phyloP scores from a whole-genome alignment of 2,888 invertebrate species.

The Latrodectus elegans region DNA sequence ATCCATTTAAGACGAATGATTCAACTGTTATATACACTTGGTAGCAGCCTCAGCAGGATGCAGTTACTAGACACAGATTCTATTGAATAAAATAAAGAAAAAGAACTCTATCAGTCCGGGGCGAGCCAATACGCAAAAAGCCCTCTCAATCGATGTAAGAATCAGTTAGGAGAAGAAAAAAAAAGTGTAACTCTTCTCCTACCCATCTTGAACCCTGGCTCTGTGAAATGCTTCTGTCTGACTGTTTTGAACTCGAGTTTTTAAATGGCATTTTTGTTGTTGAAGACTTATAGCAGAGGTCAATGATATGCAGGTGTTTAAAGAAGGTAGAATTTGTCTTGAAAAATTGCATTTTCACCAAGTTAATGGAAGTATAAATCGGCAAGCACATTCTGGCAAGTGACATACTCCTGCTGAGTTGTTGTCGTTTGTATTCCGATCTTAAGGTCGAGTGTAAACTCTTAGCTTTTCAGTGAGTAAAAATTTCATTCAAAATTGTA shows the following conservation, averaged over 20 bases:
- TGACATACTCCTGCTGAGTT: constrained; percentile 23
- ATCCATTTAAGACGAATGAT: constrained; percentile 36
- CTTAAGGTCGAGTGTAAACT: not conserved
- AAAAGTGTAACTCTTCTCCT: constrained; percentile 21
- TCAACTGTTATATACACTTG: constrained; percentile 15
- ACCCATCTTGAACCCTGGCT: constrained; percentile 36
- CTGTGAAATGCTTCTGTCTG: constrained; percentile 14
- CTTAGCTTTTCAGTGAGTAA: not conserved
- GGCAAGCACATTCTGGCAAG: constrained; percentile 11
- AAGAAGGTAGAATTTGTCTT: constrained; percentile 27
- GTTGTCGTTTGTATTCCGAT: constrained; percentile 14
- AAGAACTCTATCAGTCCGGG: constrained; percentile 1
- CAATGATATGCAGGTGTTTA: constrained; percentile 44
- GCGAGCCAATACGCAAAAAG: constrained; percentile 36
- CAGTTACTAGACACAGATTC: constrained; percentile 37
- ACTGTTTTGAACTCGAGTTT: constrained; percentile 18
- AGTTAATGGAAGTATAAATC: constrained; percentile 50
- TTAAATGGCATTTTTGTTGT: constrained; percentile 29
- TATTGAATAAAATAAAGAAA: constrained; percentile 38
- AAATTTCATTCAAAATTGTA: no score
- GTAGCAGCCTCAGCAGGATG: constrained; percentile 44
- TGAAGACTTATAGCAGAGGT: constrained; percentile 14
- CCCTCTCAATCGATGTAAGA: constrained; percentile 40
- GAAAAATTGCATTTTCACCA: constrained; percentile 26
- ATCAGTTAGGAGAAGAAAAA: constrained; percentile 42